Evolutionary conservation across 2,113 vertebrate genomes (phyloP).

Genomic region (Oceanodroma tethys): DNA sequence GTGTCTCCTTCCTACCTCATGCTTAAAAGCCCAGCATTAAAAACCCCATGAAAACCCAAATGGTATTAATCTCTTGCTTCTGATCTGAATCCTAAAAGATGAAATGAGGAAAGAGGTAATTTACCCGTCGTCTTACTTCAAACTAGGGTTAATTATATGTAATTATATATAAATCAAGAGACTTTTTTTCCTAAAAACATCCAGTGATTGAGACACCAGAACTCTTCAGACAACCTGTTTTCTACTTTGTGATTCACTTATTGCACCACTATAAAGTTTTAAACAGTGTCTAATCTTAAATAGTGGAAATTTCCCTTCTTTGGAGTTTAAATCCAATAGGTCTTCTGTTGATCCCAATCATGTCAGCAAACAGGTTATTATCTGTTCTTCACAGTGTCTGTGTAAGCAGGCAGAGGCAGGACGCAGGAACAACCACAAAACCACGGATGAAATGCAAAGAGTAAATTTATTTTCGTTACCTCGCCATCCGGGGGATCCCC

Average conservation of each 20-base stretch:
- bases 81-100: background rate
- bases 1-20: background rate
- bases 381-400: background rate
- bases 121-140: background rate
- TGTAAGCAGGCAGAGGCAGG: too few species aligned
- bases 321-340: background rate
- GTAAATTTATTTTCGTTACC: too few species aligned
- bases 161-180: slow-evolving; percentile 16
- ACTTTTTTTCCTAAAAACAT: background rate
- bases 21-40: background rate
- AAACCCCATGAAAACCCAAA: background rate
- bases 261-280: background rate
- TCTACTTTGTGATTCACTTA: background rate
- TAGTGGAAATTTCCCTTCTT: background rate
- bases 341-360: background rate
- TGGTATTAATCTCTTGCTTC: background rate
- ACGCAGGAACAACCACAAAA: too few species aligned
- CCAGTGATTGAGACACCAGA: background rate
- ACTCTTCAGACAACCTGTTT: background rate
- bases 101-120: slow-evolving; percentile 1
- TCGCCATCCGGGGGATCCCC: too few species aligned
- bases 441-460: too few species aligned
- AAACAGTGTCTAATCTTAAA: background rate
- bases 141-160: slow-evolving; percentile 2
- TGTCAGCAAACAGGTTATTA: background rate